phyloP scores from a whole-genome alignment of 2,113 vertebrate species.

The Proteles cristata region DNA sequence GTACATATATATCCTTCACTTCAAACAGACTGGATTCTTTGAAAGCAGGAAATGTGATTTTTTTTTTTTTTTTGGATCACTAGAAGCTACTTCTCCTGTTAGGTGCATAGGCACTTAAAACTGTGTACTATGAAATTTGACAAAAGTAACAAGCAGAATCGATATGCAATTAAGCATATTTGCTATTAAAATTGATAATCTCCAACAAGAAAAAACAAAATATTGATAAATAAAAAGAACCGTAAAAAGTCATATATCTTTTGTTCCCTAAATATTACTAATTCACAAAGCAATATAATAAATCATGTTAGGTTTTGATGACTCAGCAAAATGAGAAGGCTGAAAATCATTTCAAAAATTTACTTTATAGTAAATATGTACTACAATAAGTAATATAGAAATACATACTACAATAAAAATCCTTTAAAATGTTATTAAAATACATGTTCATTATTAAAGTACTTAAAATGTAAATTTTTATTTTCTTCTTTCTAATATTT shows the following conservation, averaged over 20 bases:
- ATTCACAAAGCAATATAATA: background rate
- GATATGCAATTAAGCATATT: background rate
- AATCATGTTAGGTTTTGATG: background rate
- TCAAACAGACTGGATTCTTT: background rate
- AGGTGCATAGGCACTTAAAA: background rate
- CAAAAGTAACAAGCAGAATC: background rate
- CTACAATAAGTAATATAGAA: background rate
- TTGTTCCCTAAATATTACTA: background rate
- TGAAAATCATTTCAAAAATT: background rate
- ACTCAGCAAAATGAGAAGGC: background rate
- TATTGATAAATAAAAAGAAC: background rate
- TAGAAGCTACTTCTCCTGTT: background rate
- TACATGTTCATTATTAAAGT: background rate
- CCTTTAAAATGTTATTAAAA: background rate
- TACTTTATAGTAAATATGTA: background rate
- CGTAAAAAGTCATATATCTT: background rate
- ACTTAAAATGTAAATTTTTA: background rate
- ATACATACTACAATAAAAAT: background rate
- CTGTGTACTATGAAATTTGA: background rate
- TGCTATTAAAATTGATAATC: background rate
- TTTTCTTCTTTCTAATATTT: background rate
- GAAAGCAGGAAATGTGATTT: background rate
- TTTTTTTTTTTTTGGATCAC: background rate
- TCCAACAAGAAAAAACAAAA: background rate
- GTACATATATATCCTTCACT: background rate